Conservation (phyloP, 2,888 invertebrate genomes). For the Drosophila kanekoi region DNA sequence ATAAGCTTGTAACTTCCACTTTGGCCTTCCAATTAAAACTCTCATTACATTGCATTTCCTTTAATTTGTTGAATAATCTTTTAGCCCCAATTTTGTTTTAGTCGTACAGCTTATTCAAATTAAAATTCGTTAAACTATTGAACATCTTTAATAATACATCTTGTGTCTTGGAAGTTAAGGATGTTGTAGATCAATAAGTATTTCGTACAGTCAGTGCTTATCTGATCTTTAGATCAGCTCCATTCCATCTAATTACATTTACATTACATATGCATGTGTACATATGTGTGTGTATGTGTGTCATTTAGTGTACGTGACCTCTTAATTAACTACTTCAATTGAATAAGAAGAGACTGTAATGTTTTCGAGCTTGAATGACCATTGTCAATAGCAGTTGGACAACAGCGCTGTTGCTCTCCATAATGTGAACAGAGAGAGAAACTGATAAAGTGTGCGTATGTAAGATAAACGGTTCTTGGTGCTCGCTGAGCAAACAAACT, state of each 20-base stretch:
- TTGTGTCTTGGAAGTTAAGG: neutral
- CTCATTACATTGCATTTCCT: too few relatives aligned
- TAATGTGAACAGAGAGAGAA: conserved; percentile 29
- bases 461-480: conserved; percentile 24
- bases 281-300: neutral
- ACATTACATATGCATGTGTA: neutral
- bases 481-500: conserved; percentile 26
- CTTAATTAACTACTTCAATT: conserved; percentile 49
- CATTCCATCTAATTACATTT: conserved; percentile 8
- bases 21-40: too few relatives aligned
- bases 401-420: conserved; percentile 23
- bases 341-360: conserved; percentile 16
- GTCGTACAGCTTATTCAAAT: too few relatives aligned
- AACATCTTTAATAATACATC: neutral
- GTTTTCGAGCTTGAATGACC: conserved; percentile 35
- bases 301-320: conserved; percentile 34
- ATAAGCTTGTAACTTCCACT: too few relatives aligned
- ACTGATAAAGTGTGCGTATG: conserved; percentile 27
- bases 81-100: too few relatives aligned
- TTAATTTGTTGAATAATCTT: too few relatives aligned
- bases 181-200: neutral
- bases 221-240: conserved; percentile 10
- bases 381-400: conserved; percentile 14
- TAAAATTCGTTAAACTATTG: neutral
- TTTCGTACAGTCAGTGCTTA: neutral